A percentile compares a stretch with the other conserved stretches of the same genome.
Conservation (phyloP, 2,797 vertebrate species). For the Lepilemur ruficaudatus region DNA sequence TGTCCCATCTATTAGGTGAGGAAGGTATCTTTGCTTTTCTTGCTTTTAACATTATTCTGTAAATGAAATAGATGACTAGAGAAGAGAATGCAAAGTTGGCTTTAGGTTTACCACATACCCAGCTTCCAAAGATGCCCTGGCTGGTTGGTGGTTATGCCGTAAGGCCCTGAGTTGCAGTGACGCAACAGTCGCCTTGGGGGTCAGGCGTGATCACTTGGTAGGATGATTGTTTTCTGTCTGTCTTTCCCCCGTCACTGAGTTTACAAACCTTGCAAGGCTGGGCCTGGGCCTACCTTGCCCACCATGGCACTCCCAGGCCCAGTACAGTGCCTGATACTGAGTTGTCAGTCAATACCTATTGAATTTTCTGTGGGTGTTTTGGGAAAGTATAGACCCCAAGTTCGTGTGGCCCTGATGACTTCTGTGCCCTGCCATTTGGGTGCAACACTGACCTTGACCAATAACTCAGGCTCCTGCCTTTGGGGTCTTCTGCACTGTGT, state of each 20-base stretch:
- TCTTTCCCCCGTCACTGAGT: neutral
- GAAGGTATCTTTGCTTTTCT: neutral
- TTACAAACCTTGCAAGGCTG: neutral
- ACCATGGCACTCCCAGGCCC: accelerated
- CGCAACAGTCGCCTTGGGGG: neutral
- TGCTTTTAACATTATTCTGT: neutral
- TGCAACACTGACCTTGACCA: neutral
- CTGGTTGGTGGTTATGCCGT: neutral
- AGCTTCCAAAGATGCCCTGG: neutral
- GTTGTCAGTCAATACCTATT: neutral
- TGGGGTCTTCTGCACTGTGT: neutral
- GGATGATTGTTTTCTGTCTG: neutral
- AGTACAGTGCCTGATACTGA: neutral
- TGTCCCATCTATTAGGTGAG: neutral
- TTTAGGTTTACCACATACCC: neutral
- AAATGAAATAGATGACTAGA: neutral
- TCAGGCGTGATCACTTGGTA: neutral
- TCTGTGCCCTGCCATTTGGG: neutral
- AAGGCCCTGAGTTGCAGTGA: neutral
- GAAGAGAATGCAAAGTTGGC: neutral
- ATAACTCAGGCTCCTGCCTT: too few relatives aligned
- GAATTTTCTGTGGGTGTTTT: neutral
- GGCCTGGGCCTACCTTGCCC: neutral
- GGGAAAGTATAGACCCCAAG: neutral
- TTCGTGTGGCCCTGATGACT: neutral